Base-by-base conservation (phyloP, 1,140 invertebrate species). In the Drosophila fuyamai region DNA sequence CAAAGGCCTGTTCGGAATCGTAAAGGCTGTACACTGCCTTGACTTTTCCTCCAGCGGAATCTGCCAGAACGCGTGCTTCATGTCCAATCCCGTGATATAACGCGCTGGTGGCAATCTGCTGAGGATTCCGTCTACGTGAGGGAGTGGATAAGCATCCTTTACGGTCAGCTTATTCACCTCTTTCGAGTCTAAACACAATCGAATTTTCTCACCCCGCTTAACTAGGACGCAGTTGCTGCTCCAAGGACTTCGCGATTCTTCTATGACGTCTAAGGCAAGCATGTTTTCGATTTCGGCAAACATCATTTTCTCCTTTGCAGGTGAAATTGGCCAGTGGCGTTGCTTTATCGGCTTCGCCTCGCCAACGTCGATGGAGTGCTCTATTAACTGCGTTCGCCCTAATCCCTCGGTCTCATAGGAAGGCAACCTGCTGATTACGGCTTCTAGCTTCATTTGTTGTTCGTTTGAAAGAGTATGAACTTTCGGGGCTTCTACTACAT, bases 241-340 rank as follows among this genome's bases (percentile, higher is more conserved):
- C 75, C 75, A 73, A 1, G 75, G 57, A 36, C 75, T 77, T 5
- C 29, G 29, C 44, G 65, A 60, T 56, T 54, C 29, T 38, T 35
- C 23, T 13, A 29, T 40, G 0, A 40, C 38, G 13, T 51, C 48
- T 32, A 51, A 14, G 2, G 48, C 48, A n/a, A 51, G 4, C 48
- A 35, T 51, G 8, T 51, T 29, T 3, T 51, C 48, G 7, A 61
- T 38, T 27, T 75, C 72, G 1, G n/a, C 13, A 23, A 58, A 63
- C 23, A 57, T 57, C 9, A 62, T 5, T 40, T 63, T 51, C 9
- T 75, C 58, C 1, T 35, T 29, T 5, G 18, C 55, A 1, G 63
- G 70, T 13, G 53, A 67, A 2, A 78, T 35, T 5, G 75, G 59
- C 51, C 59, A 78, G 50, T 62, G 44, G 13, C 70, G 40, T 18